phyloP scores from a whole-genome alignment of 2,113 vertebrate genomes.

The Heterotis niloticus region DNA sequence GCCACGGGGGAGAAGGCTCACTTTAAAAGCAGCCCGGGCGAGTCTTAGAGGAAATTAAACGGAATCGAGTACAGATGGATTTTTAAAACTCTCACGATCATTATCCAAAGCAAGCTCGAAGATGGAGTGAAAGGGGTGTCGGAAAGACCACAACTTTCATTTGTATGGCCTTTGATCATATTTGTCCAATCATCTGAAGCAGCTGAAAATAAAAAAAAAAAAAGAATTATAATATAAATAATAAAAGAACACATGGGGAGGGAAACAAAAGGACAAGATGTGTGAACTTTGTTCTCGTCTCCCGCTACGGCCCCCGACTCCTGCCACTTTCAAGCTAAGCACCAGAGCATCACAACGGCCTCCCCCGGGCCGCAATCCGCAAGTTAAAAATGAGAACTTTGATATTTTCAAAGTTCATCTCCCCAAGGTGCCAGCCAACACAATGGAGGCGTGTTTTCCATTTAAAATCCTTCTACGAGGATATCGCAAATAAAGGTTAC shows the following conservation, averaged over 20 bases:
- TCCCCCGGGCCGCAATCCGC: background rate
- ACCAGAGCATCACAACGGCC: background rate
- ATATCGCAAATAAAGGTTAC: background rate
- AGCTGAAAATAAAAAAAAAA: too few relatives aligned
- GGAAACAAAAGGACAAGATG: background rate
- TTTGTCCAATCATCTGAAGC: too few relatives aligned
- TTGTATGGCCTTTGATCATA: too few relatives aligned
- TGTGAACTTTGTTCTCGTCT: background rate
- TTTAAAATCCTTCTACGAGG: background rate
- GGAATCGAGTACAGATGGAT: background rate
- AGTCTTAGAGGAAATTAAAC: background rate
- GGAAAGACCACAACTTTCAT: too few relatives aligned
- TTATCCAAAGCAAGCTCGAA: too few relatives aligned
- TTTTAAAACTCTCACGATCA: background rate
- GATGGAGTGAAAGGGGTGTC: too few relatives aligned
- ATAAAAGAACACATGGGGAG: background rate
- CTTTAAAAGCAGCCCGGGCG: constrained; percentile 2
- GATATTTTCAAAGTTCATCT: constrained; percentile 15
- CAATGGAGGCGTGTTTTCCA: background rate
- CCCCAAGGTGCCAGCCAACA: background rate
- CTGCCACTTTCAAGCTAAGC: background rate
- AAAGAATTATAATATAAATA: too few relatives aligned
- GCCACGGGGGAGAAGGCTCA: background rate
- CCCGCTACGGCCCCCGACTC: background rate
- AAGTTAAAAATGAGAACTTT: constrained; percentile 3